phyloP scores from a whole-genome alignment of 1,140 invertebrate genomes.

The Hyphantria cunea region DNA sequence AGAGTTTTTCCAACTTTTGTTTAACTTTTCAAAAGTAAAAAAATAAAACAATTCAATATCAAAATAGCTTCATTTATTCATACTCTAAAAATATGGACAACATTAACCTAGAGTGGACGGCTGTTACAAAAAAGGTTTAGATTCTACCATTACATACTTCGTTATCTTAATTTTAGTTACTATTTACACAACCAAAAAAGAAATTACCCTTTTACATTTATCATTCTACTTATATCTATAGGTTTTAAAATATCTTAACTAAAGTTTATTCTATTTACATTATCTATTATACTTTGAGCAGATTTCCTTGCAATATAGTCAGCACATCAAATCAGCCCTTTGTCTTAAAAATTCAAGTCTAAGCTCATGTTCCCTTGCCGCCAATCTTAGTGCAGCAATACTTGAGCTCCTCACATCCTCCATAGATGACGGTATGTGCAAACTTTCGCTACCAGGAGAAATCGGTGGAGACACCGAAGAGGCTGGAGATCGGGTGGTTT shows the following conservation, averaged over 20 bases:
- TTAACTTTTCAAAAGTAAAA: too few relatives aligned
- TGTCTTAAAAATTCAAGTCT: constrained; percentile 91
- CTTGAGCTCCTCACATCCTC: constrained; percentile 92
- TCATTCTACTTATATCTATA: constrained; percentile 7
- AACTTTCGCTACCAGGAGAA: constrained; percentile 71
- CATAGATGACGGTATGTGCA: constrained; percentile 72
- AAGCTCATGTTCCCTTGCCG: constrained; percentile 96
- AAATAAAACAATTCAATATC: neutral
- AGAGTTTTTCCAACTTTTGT: too few relatives aligned
- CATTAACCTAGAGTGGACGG: constrained; percentile 15
- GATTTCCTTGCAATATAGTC: constrained; percentile 17
- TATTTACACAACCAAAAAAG: neutral
- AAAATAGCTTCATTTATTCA: constrained; percentile 28
- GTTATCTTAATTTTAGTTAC: constrained; percentile 4
- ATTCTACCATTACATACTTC: constrained; percentile 14
- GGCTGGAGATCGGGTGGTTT: constrained; percentile 52
- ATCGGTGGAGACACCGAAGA: constrained; percentile 83
- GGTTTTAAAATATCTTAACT: constrained; percentile 14
- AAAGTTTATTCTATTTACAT: constrained; percentile 1
- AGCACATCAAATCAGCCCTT: constrained; percentile 79
- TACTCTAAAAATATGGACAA: constrained; percentile 1
- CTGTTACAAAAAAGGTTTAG: constrained; percentile 9
- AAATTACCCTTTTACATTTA: constrained; percentile 6
- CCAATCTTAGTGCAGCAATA: constrained; percentile 94
- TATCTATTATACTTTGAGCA: neutral